Conservation (phyloP, 2,797 vertebrate species). For the Sternotherus odoratus region DNA sequence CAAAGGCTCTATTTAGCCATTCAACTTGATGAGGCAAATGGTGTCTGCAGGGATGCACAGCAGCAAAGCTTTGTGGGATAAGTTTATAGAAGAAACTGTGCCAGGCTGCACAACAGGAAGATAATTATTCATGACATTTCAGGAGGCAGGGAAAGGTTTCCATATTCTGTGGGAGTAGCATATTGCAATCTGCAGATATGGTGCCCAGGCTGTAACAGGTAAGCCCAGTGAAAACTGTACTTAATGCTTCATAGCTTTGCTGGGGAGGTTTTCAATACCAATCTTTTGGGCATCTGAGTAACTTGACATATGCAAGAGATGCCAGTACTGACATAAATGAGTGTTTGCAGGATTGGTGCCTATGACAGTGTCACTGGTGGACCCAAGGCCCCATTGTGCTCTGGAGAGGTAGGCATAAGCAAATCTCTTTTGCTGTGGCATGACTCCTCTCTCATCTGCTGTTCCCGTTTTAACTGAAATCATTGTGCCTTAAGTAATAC, state of each 20-base stretch:
- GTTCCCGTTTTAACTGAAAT: neutral
- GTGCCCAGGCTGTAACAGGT: neutral
- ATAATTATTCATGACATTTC: neutral
- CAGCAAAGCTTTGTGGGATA: neutral
- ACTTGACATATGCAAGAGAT: neutral
- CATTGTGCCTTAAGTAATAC: neutral
- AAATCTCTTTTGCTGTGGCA: neutral
- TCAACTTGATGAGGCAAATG: neutral
- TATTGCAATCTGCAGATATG: neutral
- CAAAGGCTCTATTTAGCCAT: neutral
- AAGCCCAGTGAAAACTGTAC: neutral
- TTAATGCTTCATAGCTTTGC: neutral
- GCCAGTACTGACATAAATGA: neutral
- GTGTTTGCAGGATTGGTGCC: neutral
- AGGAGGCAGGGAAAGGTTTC: neutral
- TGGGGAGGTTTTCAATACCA: neutral
- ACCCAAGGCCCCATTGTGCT: neutral
- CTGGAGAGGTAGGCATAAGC: neutral
- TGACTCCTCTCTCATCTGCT: neutral
- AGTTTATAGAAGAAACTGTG: neutral
- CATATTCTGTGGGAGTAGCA: neutral
- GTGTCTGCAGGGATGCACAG: fast-evolving
- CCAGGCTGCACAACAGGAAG: neutral
- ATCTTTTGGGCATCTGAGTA: neutral
- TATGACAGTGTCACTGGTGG: neutral